These are phyloP conservation scores for Enteromius argenteus DNA, from an alignment of 2,797 vertebrate species.

Conservation along the genomic window DNA sequence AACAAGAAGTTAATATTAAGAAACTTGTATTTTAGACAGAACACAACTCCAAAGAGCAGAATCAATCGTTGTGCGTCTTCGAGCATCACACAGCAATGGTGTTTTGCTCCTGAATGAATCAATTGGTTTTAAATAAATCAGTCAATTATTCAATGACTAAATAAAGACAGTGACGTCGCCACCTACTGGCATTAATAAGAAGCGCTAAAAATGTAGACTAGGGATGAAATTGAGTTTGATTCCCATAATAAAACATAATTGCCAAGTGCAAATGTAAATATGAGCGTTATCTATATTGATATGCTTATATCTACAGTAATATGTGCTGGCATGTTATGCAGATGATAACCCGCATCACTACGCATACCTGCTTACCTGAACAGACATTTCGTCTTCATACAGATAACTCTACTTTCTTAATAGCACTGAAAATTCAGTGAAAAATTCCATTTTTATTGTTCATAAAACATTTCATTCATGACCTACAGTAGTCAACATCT, in stretches of 20 bases:
- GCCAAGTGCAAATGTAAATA: background rate
- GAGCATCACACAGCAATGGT: background rate
- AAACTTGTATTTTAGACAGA: background rate
- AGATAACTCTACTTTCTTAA: background rate
- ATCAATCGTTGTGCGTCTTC: background rate
- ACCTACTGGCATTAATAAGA: background rate
- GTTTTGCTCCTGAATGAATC: background rate
- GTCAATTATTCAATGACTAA: background rate
- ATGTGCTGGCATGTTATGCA: background rate
- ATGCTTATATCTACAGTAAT: background rate
- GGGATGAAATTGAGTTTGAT: background rate
- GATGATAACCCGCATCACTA: background rate
- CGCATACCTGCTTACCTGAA: background rate
- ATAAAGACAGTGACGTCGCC: background rate
- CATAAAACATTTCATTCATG: background rate
- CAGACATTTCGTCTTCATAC: background rate
- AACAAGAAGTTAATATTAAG: background rate
- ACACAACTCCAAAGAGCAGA: background rate
- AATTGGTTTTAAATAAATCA: background rate
- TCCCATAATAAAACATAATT: background rate
- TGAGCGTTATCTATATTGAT: background rate
- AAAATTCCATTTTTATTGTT: background rate
- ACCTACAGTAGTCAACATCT: too few relatives aligned
- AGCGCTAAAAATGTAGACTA: background rate
- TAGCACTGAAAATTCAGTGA: too few relatives aligned